phyloP scores from a whole-genome alignment of 2,888 invertebrate genomes.

The Cybosia mesomella region DNA sequence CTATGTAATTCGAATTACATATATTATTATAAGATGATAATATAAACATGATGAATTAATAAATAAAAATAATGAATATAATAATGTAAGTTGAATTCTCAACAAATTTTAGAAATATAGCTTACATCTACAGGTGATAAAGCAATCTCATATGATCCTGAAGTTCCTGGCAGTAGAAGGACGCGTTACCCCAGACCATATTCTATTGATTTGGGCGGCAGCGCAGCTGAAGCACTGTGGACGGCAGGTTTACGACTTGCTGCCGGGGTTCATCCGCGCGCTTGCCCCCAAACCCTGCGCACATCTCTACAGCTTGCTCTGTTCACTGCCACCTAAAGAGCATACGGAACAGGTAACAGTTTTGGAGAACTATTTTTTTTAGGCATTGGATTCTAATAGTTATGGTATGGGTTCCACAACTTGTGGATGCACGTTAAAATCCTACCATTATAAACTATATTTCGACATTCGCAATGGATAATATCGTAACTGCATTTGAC shows the following conservation, averaged over 20 bases:
- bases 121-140: conserved; percentile 89
- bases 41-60: no score
- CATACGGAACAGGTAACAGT: conserved; percentile 95
- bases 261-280: conserved; percentile 96
- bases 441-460: no score
- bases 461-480: no score
- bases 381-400: neutral
- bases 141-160: conserved; percentile 97
- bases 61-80: neutral
- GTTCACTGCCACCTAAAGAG: conserved; percentile 95
- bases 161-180: conserved; percentile 97
- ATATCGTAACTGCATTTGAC: no score
- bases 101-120: neutral
- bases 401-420: neutral
- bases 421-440: no score
- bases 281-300: conserved; percentile 95
- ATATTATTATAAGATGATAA: no score
- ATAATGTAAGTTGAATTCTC: neutral
- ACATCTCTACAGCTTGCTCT: conserved; percentile 95
- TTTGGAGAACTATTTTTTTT: neutral
- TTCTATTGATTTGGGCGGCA: conserved; percentile 97
- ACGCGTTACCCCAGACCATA: conserved; percentile 95
- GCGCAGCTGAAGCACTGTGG: conserved; percentile 98
- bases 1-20: no score
- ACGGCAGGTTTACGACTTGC: conserved; percentile 96